These are phyloP conservation scores for Anastrepha ludens DNA, from an alignment of 1,140 invertebrate species.

Conservation along the genomic window DNA sequence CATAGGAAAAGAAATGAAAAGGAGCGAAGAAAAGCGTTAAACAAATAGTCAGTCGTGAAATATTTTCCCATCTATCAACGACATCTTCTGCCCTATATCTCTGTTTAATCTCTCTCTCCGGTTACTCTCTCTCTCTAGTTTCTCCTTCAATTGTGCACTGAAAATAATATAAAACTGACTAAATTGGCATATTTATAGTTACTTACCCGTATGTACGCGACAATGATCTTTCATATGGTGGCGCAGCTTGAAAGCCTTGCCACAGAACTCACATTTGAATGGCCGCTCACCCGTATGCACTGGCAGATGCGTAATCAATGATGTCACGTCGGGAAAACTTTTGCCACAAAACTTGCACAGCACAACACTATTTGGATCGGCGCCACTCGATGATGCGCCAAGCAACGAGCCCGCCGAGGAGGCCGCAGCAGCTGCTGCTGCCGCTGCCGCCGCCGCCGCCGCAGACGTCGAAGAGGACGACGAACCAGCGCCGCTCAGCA, in stretches of 20 bases:
- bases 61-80: not conserved
- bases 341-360: constrained; percentile 93
- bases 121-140: not conserved
- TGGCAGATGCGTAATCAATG: constrained; percentile 88
- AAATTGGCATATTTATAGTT: no score
- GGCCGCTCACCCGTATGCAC: constrained; percentile 91
- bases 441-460: constrained; percentile 66
- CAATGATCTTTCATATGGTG: constrained; percentile 96
- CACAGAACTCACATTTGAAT: constrained; percentile 93
- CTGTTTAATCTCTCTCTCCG: not conserved
- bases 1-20: no score
- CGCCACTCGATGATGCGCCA: constrained; percentile 72
- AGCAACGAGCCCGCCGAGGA: constrained; percentile 63
- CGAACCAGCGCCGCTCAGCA: constrained; percentile 63
- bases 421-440: constrained; percentile 67
- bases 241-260: constrained; percentile 90
- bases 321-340: constrained; percentile 90
- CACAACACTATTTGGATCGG: constrained; percentile 83
- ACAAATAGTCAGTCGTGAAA: no score
- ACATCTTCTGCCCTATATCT: not conserved
- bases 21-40: no score
- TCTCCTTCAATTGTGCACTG: not conserved
- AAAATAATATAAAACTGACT: not conserved
- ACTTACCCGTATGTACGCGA: constrained; percentile 88
- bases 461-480: constrained; percentile 70